Evolutionary conservation across 2,888 invertebrate species (phyloP), one percentile per base, ranked within the genome.

Genomic region (Antitype chi): DNA sequence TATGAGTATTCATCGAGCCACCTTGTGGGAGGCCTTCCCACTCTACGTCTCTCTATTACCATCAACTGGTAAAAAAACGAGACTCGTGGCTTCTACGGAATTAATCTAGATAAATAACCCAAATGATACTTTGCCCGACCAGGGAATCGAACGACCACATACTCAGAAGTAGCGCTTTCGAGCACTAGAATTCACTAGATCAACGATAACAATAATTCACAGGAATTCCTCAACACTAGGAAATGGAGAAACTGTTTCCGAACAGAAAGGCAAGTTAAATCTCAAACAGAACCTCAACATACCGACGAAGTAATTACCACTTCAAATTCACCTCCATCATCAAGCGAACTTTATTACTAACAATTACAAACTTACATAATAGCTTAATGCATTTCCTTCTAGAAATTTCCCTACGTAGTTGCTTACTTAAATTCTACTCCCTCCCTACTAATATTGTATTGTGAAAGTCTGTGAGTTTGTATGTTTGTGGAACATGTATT

Each of bases 331-430:
- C 73, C 83, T 83, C 83, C 71, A 76, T 72, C 75, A 62, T 78
- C 72, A 64, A 53, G 75, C 20, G 62, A 87, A 87, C 76, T 86
- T 87, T 80, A 87, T 87, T 73, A 74, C 59, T 69, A 78, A 85
- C 82, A 85, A 82, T 85, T 78, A 87, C 75, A 76, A 85, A 85
- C 81, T 86, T 55, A 76, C 67, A 64, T 85, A 85, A 87, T 85
- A 83, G 84, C 79, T 85, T 83, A 87, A 85, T 87, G 81, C 85
- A 75, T 87, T 87, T 85, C 77, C 86, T 79, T 74, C 75, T 64
- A 60, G 74, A 76, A 86, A 75, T 85, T 87, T 80, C 72, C 25
- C 55, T 43, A 57, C 70, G 38, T 73, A 76, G 71, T 75, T 74
- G 64, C 81, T 77, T 82, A 85, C 74, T 77, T 74, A 59, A 79